Base-by-base conservation (phyloP, 2,113 vertebrate species). In the Patagioenas fasciata region DNA sequence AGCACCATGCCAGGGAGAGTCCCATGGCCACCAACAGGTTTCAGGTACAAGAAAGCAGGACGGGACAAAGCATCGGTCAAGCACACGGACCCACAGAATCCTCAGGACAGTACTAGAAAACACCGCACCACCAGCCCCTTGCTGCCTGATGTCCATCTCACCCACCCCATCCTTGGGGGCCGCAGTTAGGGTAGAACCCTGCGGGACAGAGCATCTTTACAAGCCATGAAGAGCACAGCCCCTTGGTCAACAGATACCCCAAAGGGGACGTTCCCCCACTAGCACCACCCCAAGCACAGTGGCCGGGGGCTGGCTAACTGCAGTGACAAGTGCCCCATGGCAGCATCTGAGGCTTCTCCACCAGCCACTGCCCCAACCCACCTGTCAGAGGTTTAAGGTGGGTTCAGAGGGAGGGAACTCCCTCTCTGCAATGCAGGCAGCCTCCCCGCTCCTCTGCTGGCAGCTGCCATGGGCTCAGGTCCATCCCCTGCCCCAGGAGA, bases 131-230 rank as follows among this genome's bases (percentile, higher is more conserved):
- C 57, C 44, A 31, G 6, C 31, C 48, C 54, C 14, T 9, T 14
- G 24, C 47, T 82, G 61, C 34, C 24, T 7, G 8, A 6, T 3
- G 17, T 9, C 36, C 6, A 1, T 9, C 64, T n/a, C 10, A 4
- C 15, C 5, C 2, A 26, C 7, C 10, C 50, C 32, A 32, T 8
- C 48, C 28, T 25, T 9, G 17, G 6, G 6, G 11, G 47, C 47
- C 20, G 32, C 0, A 2, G 19, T 31, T 56, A 21, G 34, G 28
- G 9, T 42, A 24, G 47, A 73, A 77, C 9, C 14, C 56, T 0
- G 0, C 0, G 3, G 42, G 31, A 53, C 21, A 36, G 26, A 71
- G 31, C 32, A 47, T 28, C 73, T 54, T 24, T 6, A 71, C 13
- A 32, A 29, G 29, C 29, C 42, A 11, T 15, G 36, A 42, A 66